Base-by-base conservation (phyloP, 2,888 invertebrate genomes). In the Spatulosminthurus flaviceps region DNA sequence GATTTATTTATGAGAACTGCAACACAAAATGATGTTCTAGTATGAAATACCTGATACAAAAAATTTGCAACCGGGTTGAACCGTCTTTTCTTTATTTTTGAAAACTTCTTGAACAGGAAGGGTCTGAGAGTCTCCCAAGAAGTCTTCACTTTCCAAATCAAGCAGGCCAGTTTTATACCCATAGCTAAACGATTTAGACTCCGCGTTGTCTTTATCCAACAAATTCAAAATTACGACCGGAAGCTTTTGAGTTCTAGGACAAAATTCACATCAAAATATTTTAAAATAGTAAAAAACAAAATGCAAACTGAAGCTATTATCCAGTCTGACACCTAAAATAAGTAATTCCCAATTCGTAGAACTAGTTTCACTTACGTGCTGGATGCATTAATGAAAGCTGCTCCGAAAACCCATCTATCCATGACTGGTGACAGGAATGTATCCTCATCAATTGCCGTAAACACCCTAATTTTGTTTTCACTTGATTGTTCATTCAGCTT, bases 391-490 rank as follows among this genome's bases (percentile, higher is more conserved):
- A 70, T 13, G 0, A 82, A 42, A 0, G 80, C 78, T 61, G 79
- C 76, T 76, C 82, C 82, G 76, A 81, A 76, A 13, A 79, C 78
- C 66, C 80, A 82, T 69, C 28, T 66, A 41, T 82, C 82, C 66
- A 81, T 26, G 16, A 79, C 77, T 13, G 82, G 80, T 2, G 78
- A 61, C 24, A 81, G 78, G 34, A 82, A 82, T 9, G 74, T 43
- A 7, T 79, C 79, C 0, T 61, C 61, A 16, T 81, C 78, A 29
- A 69, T 16, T 13, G 66, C 22, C n/a, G 34, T 13, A 66, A 69
- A 82, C n/a, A 64, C 13, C 19, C 11, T 9, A 7, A 9, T 7
- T 34, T 4, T 7, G 4, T 34, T 34, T 1, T 21, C 21, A 11
- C 64, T 64, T 60, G 4, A 4, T 4, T 4, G 4, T 16, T 4